These are phyloP conservation scores for Aethina tumida DNA, from an alignment of 1,140 invertebrate genomes.

Conservation along the genomic window DNA sequence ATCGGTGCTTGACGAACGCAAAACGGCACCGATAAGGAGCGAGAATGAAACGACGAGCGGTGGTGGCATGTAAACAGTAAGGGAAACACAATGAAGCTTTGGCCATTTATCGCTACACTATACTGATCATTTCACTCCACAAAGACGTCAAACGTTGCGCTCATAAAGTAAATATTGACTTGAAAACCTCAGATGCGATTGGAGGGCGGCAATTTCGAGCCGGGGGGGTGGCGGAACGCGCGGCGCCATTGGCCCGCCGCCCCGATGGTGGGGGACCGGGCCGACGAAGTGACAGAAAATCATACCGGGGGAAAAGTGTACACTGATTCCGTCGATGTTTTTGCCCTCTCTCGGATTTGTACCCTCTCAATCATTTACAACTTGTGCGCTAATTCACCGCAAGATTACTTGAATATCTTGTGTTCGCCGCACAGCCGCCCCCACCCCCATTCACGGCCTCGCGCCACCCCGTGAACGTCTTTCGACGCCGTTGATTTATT, in stretches of 20 bases:
- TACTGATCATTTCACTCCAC: conserved; percentile 19
- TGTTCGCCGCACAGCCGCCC: too few species aligned
- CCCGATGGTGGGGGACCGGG: conserved; percentile 11
- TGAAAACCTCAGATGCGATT: conserved; percentile 30
- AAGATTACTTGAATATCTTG: too few species aligned
- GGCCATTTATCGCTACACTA: conserved; percentile 17
- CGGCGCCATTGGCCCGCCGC: conserved; percentile 15
- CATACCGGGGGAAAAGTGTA: conserved; percentile 15
- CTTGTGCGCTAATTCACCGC: too few species aligned
- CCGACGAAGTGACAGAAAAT: conserved; percentile 11
- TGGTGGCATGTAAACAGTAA: conserved; percentile 15
- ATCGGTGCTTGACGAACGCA: too few species aligned
- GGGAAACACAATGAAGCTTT: conserved; percentile 16
- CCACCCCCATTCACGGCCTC: too few species aligned
- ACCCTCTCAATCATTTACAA: too few species aligned
- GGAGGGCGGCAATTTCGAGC: conserved; percentile 22
- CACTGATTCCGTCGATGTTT: too few species aligned
- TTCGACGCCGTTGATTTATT: too few species aligned
- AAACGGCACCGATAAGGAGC: too few species aligned
- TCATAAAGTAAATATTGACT: conserved; percentile 31
- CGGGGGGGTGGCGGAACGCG: conserved; percentile 19
- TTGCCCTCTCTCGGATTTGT: conserved; percentile 12
- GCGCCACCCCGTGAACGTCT: too few species aligned
- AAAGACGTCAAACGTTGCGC: conserved; percentile 24
- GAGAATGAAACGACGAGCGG: too few species aligned